A percentile compares a stretch with the other conserved stretches of the same genome.
phyloP scores from a whole-genome alignment of 64 coral and sea anemone genomes.

The Porites australiensis region DNA sequence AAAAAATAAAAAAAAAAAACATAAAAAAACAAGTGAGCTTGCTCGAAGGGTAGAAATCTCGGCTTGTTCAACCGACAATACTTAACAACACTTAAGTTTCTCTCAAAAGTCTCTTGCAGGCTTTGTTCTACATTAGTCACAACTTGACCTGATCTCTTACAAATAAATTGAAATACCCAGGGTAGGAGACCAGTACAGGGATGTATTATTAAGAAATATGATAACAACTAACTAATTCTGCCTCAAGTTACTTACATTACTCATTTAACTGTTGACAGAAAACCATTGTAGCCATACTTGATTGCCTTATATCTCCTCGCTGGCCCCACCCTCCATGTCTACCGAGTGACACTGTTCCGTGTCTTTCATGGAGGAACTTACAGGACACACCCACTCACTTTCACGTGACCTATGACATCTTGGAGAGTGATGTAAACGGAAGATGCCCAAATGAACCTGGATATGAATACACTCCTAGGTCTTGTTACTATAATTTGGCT shows the following conservation, averaged over 20 bases:
- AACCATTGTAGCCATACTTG: slow-evolving; percentile 60
- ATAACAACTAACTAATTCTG: too few relatives aligned
- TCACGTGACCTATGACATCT: slow-evolving; percentile 51
- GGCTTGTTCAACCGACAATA: too few relatives aligned
- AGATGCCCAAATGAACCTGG: slow-evolving; percentile 34
- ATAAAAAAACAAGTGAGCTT: too few relatives aligned
- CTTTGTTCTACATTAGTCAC: too few relatives aligned
- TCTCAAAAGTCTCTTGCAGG: too few relatives aligned
- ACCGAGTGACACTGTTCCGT: slow-evolving; percentile 31
- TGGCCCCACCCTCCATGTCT: slow-evolving; percentile 70
- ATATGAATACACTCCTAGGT: slow-evolving; percentile 46
- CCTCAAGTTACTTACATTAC: not conserved
- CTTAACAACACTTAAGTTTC: too few relatives aligned
- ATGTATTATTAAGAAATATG: too few relatives aligned
- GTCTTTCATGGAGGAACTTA: slow-evolving; percentile 47
- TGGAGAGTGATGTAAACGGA: slow-evolving; percentile 54
- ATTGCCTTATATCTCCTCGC: slow-evolving; percentile 58
- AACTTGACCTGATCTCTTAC: too few relatives aligned
- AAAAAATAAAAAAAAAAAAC: too few relatives aligned
- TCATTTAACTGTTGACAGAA: slow-evolving; percentile 20
- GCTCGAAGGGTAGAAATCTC: too few relatives aligned
- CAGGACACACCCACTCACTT: slow-evolving; percentile 70
- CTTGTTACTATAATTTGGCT: slow-evolving; percentile 55
- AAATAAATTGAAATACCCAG: too few relatives aligned
- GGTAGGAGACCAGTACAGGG: too few relatives aligned